Evolutionary conservation across 1,140 invertebrate species (phyloP).

Genomic region (Cydia amplana): DNA sequence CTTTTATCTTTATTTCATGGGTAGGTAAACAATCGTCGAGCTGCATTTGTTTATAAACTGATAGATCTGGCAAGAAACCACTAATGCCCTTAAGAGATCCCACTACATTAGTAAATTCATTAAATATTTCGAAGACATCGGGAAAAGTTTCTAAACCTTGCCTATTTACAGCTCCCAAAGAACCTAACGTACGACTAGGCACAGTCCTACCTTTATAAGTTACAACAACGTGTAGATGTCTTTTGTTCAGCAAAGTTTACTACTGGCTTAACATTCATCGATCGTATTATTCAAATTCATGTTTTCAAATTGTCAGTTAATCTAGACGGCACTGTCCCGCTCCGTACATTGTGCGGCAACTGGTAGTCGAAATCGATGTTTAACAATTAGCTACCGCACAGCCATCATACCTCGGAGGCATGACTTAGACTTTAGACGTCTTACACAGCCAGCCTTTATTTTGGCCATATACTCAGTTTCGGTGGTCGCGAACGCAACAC

Average conservation of each 20-base stretch:
- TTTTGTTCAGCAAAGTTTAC: background rate
- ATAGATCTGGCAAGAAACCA: background rate
- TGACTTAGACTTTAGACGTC: background rate
- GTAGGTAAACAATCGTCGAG: background rate
- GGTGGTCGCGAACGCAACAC: background rate
- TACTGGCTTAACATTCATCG: too few species aligned
- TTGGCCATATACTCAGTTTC: background rate
- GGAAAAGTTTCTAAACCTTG: background rate
- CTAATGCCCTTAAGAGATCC: background rate
- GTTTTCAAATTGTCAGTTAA: background rate
- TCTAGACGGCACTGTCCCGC: too few species aligned
- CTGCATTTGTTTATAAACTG: background rate
- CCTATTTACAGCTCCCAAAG: background rate
- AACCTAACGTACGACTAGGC: constrained; percentile 1
- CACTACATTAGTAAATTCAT: background rate
- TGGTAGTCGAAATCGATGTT: too few species aligned
- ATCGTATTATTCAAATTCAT: background rate
- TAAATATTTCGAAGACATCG: background rate
- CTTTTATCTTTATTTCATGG: background rate
- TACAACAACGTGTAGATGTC: background rate
- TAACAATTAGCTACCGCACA: too few species aligned
- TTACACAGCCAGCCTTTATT: background rate
- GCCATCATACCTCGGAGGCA: too few species aligned
- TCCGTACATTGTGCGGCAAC: too few species aligned
- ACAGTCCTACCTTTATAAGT: background rate